Evolutionary conservation across 2,888 invertebrate genomes (phyloP), one percentile per base, ranked within the genome.

Genomic region (Harpagoxenus sublaevis): DNA sequence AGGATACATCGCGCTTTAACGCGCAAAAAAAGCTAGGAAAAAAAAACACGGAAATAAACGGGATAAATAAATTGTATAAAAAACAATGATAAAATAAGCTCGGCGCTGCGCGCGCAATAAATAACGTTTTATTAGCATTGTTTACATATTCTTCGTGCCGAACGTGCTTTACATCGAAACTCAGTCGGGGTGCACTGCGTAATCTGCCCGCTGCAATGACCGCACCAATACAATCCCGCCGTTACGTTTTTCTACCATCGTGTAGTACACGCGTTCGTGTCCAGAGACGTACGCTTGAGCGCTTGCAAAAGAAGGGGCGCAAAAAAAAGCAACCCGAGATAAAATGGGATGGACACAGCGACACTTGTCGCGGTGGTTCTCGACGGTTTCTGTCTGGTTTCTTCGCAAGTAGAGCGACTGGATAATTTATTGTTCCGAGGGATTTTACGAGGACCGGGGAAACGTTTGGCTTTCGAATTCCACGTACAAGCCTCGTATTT

Each of bases 391-490:
- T 35, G 60, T 70, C 83, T 81, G 85, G 74, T 68, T 77, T 65
- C 39, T 57, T 83, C 74, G 82, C 78, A 82, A 83, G 78, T 77
- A 60, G 78, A 57, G 66, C 45, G 83, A 66, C 71, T 79, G 87
- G 86, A 87, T 89, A 89, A 89, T 87, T 86, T 84, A 88, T 86
- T 71, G 81, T 68, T 83, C 63, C 68, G 77, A 82, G 66, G 82
- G 77, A 84, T 84, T 85, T 81, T 68, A 83, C 83, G 62, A 70
- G 66, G 35, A 57, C 12, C 62, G 70, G 71, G 48, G 28, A 60
- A 82, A 48, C 66, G 75, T 84, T 89, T 81, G 63, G 77, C 45
- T 31, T 78, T 75, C 55, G 63, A 81, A 73, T 82, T 53, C 68
- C 60, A 66, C 62, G 75, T 71, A 70, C 73, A 48, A 73, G 39